These are phyloP conservation scores for Megaceryle alcyon DNA, from an alignment of 2,797 vertebrate genomes.

Conservation along the genomic window DNA sequence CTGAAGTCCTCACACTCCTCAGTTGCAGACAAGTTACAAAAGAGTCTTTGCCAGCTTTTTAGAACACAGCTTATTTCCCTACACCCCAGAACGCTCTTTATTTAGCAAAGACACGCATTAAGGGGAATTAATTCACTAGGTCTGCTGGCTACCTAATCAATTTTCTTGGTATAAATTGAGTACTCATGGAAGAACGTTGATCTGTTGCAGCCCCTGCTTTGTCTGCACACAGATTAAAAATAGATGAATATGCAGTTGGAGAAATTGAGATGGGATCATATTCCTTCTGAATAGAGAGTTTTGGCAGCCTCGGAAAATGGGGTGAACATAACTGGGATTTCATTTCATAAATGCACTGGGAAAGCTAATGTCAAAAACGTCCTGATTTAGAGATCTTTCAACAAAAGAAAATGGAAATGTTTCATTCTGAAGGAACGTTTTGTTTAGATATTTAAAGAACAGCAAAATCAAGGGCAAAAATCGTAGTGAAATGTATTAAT, in stretches of 20 bases:
- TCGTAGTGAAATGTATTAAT: neutral
- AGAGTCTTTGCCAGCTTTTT: neutral
- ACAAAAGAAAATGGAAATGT: neutral
- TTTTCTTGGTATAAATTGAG: slow-evolving; percentile 45
- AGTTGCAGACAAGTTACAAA: neutral
- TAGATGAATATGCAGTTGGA: slow-evolving; percentile 12
- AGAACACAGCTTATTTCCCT: neutral
- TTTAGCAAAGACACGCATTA: neutral
- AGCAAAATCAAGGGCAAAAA: neutral
- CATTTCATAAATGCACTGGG: neutral
- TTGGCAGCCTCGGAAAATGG: slow-evolving; percentile 2
- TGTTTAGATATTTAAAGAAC: neutral
- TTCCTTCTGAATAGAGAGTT: neutral
- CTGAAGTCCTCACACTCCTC: neutral
- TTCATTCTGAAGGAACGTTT: slow-evolving; percentile 9
- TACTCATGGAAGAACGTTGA: neutral
- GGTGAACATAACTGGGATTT: slow-evolving; percentile 21
- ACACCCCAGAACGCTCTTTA: neutral
- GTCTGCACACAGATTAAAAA: neutral
- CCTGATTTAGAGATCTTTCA: neutral
- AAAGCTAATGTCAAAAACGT: neutral
- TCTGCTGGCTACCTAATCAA: slow-evolving; percentile 34
- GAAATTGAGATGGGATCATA: neutral
- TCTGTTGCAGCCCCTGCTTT: slow-evolving; percentile 1
- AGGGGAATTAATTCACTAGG: slow-evolving; percentile 48